Conservation (phyloP, 2,888 invertebrate species). For the Steinernema carpocapsae region DNA sequence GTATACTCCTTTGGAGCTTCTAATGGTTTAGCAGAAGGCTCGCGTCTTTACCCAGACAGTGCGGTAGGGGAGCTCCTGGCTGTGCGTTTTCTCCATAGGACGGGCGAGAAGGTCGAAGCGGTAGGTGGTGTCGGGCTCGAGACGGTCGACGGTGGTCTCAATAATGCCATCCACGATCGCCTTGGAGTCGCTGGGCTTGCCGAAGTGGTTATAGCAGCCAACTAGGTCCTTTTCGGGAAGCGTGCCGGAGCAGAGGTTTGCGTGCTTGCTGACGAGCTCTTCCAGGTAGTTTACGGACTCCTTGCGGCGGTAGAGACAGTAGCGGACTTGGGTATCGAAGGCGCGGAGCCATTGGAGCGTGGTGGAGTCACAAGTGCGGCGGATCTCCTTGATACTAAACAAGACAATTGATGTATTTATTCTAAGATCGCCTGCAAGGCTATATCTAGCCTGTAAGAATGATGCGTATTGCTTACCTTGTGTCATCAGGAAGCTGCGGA, state of each 20-base stretch:
- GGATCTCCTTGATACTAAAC: constrained; percentile 34
- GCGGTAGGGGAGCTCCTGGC: constrained; percentile 55
- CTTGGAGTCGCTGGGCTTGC: not conserved
- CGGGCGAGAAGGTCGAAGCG: constrained; percentile 50
- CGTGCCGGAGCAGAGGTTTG: constrained; percentile 47
- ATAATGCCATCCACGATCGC: constrained; percentile 41
- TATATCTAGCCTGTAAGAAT: no score
- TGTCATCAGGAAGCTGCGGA: constrained; percentile 60
- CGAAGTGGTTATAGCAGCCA: constrained; percentile 53
- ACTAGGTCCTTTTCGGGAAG: constrained; percentile 48
- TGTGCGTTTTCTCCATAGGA: constrained; percentile 44
- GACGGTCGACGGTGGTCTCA: constrained; percentile 51
- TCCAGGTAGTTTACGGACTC: constrained; percentile 43
- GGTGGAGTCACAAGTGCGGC: constrained; percentile 38
- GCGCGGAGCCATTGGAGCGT: constrained; percentile 51
- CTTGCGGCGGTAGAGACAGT: constrained; percentile 52
- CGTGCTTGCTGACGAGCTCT: constrained; percentile 51
- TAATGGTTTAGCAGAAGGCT: constrained; percentile 15
- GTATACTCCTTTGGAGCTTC: not conserved
- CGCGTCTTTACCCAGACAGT: constrained; percentile 57
- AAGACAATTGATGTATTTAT: not conserved
- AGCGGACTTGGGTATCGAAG: constrained; percentile 48
- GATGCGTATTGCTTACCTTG: constrained; percentile 48
- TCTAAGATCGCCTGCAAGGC: not conserved
- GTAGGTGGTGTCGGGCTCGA: constrained; percentile 52